These are phyloP conservation scores for Pachypanchax playfairii DNA, from an alignment of 2,113 vertebrate species.

Conservation along the genomic window DNA sequence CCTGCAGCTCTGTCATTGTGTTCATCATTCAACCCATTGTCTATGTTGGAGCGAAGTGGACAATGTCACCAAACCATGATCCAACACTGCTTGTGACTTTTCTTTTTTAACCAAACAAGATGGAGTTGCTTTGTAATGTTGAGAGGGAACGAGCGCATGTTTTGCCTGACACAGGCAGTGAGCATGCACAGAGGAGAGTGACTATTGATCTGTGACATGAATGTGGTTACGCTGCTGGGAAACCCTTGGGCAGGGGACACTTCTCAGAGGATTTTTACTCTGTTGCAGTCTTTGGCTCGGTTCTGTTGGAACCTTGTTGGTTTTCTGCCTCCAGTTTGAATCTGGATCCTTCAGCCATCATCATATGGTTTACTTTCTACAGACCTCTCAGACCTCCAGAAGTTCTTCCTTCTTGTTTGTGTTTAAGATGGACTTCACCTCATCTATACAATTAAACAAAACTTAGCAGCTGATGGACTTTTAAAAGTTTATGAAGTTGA, in stretches of 20 bases:
- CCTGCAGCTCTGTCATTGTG: conserved; percentile 60
- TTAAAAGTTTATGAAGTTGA: too few relatives aligned
- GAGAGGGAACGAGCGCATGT: conserved; percentile 1
- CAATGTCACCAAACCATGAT: conserved; percentile 62
- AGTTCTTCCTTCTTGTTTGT: too few relatives aligned
- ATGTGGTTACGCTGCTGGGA: conserved; percentile 23
- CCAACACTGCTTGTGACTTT: conserved; percentile 52
- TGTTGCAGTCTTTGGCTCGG: not conserved
- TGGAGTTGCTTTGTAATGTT: conserved; percentile 32
- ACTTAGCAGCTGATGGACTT: too few relatives aligned
- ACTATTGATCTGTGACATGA: conserved; percentile 24
- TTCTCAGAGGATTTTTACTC: not conserved
- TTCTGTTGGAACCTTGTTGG: too few relatives aligned
- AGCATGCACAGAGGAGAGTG: conserved; percentile 14
- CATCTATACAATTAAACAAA: too few relatives aligned
- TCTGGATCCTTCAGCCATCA: too few relatives aligned
- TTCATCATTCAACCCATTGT: conserved; percentile 62
- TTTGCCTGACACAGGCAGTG: conserved; percentile 49
- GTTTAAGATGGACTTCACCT: too few relatives aligned
- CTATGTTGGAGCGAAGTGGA: conserved; percentile 35
- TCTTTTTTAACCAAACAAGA: conserved; percentile 34
- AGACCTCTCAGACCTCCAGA: too few relatives aligned
- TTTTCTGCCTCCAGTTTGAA: too few relatives aligned
- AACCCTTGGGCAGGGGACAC: not conserved
- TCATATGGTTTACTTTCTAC: too few relatives aligned